Evolutionary conservation across 64 coral and sea anemone species (phyloP).

Genomic region (Anthopleura sola): DNA sequence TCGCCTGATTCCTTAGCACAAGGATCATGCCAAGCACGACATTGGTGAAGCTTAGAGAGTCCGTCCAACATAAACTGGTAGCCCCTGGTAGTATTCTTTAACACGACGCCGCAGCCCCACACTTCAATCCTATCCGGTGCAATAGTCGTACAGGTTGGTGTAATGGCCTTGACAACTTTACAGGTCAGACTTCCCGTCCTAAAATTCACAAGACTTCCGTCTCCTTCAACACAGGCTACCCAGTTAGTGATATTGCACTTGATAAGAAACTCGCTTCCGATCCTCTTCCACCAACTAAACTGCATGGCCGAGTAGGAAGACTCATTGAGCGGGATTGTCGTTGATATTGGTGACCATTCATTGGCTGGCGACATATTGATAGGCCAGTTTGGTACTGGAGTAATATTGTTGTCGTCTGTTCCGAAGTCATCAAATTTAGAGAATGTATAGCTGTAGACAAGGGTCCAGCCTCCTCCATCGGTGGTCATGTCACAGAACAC

Average conservation of each 20-base stretch:
- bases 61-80: background rate
- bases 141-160: conserved; percentile 1
- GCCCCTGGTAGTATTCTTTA: background rate
- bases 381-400: background rate
- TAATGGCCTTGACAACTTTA: conserved; percentile 32
- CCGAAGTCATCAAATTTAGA: background rate
- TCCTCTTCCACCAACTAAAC: background rate
- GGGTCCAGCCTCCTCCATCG: conserved; percentile 10
- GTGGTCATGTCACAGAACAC: conserved; percentile 14
- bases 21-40: background rate
- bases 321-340: background rate
- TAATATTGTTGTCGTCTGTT: background rate
- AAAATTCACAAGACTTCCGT: conserved; percentile 38
- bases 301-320: background rate
- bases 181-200: conserved; percentile 26
- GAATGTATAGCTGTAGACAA: conserved; percentile 8
- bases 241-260: conserved; percentile 44
- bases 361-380: background rate
- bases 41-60: background rate
- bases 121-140: background rate
- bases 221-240: conserved; percentile 38
- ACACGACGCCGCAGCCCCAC: background rate
- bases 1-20: background rate
- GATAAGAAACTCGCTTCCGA: background rate
- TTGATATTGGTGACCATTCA: background rate